phyloP scores from a whole-genome alignment of 2,797 vertebrate species.

The Sciurus vulgaris region DNA sequence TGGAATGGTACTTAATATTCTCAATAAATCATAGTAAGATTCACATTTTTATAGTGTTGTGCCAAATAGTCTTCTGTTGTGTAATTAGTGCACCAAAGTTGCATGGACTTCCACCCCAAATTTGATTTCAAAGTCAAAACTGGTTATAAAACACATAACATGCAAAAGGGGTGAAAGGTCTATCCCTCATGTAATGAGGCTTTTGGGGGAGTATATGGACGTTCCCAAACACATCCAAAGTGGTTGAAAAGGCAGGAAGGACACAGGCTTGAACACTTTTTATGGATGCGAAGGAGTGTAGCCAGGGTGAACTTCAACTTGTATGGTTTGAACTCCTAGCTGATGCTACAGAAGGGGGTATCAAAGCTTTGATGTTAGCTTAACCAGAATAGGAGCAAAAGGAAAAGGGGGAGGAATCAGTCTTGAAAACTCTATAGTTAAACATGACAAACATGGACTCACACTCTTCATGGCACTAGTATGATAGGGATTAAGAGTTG shows the following conservation, averaged over 20 bases:
- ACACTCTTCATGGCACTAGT: not conserved
- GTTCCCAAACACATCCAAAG: not conserved
- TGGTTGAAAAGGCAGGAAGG: not conserved
- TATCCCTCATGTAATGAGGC: not conserved
- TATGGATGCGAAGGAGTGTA: not conserved
- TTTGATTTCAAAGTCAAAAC: not conserved
- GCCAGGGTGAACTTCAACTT: not conserved
- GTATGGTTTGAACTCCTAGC: not conserved
- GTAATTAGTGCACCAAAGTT: not conserved
- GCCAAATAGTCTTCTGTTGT: not conserved
- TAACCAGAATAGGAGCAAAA: not conserved
- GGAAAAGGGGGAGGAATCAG: not conserved
- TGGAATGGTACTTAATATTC: not conserved
- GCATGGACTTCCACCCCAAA: too few species aligned
- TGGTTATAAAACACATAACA: not conserved
- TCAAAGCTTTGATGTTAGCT: not conserved
- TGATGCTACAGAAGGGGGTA: not conserved
- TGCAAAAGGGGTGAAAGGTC: accelerated
- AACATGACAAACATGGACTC: not conserved
- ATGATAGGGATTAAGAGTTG: not conserved
- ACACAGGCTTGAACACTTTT: not conserved
- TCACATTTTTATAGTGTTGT: not conserved
- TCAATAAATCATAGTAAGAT: not conserved
- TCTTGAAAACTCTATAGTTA: not conserved
- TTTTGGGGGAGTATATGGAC: not conserved